These are phyloP conservation scores for Sphenodon punctatus DNA, from an alignment of 2,797 vertebrate species.

Conservation along the genomic window DNA sequence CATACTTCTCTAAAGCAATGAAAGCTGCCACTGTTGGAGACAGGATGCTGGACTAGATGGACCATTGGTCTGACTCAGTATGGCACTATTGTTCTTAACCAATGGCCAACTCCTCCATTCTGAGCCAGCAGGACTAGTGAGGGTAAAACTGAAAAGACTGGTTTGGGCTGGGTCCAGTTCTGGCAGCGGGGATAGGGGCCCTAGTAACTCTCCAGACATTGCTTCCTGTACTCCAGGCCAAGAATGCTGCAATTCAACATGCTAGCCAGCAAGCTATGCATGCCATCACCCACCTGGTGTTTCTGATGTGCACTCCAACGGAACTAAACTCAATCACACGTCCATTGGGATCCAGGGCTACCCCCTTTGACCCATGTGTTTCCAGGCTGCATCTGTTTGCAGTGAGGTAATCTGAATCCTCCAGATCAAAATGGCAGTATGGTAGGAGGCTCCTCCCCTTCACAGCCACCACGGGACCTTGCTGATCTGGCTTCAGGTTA, in stretches of 20 bases:
- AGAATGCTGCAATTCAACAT: too few species aligned
- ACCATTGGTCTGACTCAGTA: too few species aligned
- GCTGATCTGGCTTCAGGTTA: constrained; percentile 75
- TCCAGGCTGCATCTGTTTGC: constrained; percentile 54
- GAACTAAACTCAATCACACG: constrained; percentile 83
- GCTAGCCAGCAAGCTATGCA: background rate
- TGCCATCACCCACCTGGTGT: constrained; percentile 70
- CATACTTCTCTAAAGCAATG: too few species aligned
- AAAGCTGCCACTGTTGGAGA: too few species aligned
- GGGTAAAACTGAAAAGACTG: too few species aligned
- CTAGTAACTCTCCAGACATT: too few species aligned
- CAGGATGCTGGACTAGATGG: too few species aligned
- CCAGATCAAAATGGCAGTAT: constrained; percentile 81
- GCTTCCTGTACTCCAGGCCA: too few species aligned
- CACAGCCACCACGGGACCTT: constrained; percentile 69
- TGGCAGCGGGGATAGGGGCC: too few species aligned
- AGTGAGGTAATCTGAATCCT: constrained; percentile 83
- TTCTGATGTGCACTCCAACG: constrained; percentile 73
- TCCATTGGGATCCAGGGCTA: constrained; percentile 70
- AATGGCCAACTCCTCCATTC: background rate
- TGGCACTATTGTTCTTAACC: too few species aligned
- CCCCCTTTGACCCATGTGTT: constrained; percentile 48
- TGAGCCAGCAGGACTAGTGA: background rate
- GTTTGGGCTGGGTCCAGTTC: background rate
- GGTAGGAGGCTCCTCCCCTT: constrained; percentile 79